Evolutionary conservation across 1,140 invertebrate genomes (phyloP).

Genomic region (Atopsyche davidsoni): DNA sequence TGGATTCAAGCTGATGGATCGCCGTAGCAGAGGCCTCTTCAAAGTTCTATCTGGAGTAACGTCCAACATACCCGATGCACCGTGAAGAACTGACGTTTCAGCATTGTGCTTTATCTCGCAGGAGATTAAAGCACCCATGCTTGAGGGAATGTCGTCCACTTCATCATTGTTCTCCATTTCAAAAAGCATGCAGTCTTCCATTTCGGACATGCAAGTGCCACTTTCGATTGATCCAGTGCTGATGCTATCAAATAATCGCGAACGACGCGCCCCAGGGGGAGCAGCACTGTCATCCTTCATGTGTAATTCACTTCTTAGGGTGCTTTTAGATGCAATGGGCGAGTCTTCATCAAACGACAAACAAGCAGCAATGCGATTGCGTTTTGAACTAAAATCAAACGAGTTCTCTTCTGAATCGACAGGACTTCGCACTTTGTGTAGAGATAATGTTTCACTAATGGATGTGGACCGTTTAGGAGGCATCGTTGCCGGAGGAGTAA

Average conservation of each 20-base stretch:
- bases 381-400: too few relatives aligned
- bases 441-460: too few relatives aligned
- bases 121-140: slow-evolving; percentile 15
- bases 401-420: too few relatives aligned
- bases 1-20: slow-evolving; percentile 15
- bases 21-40: slow-evolving; percentile 10
- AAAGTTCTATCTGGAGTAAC: too few relatives aligned
- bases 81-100: too few relatives aligned
- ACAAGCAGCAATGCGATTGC: too few relatives aligned
- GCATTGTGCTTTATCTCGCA: slow-evolving; percentile 15
- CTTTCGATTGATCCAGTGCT: slow-evolving; percentile 21
- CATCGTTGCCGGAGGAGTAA: slow-evolving; percentile 6
- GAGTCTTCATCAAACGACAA: too few relatives aligned
- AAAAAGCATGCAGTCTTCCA: slow-evolving; percentile 25
- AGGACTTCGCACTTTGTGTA: too few relatives aligned
- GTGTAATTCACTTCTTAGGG: background rate
- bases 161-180: slow-evolving; percentile 8
- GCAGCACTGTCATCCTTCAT: background rate
- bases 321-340: too few relatives aligned
- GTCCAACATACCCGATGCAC: too few relatives aligned
- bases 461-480: too few relatives aligned
- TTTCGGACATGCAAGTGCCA: slow-evolving; percentile 20
- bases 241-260: slow-evolving; percentile 16
- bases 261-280: slow-evolving; percentile 2
- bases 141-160: slow-evolving; percentile 9